Conservation (phyloP, 2,113 vertebrate genomes). For the Entelurus aequoreus region DNA sequence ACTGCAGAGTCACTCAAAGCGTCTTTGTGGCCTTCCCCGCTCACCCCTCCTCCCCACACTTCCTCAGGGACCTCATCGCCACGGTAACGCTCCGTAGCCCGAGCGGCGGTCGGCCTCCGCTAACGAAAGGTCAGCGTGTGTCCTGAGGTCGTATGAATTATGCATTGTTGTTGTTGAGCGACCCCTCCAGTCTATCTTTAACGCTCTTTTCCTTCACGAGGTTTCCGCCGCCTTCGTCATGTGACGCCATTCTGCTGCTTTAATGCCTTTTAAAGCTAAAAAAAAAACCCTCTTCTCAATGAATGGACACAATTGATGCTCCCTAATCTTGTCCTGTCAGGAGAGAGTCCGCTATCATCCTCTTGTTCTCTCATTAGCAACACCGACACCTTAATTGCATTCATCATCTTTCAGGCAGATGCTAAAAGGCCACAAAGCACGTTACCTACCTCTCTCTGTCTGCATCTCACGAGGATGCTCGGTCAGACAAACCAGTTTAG, state of each 20-base stretch:
- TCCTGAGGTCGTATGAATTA: conserved; percentile 64
- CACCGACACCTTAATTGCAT: too few relatives aligned
- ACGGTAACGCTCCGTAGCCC: conserved; percentile 38
- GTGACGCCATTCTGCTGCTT: conserved; percentile 3
- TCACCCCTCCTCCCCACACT: conserved; percentile 18
- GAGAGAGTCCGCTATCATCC: too few relatives aligned
- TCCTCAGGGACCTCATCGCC: conserved; percentile 34
- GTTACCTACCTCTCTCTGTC: too few relatives aligned
- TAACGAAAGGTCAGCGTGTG: conserved; percentile 31
- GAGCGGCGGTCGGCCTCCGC: conserved; percentile 7
- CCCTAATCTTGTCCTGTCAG: too few relatives aligned
- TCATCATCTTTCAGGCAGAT: too few relatives aligned
- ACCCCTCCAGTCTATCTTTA: conserved; percentile 30
- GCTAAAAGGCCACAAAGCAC: too few relatives aligned
- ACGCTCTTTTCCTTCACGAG: conserved; percentile 27
- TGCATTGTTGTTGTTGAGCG: conserved; percentile 49
- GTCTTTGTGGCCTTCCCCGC: conserved; percentile 54
- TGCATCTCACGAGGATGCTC: too few relatives aligned
- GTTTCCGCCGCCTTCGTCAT: conserved; percentile 17
- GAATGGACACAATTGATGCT: background rate
- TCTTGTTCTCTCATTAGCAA: too few relatives aligned
- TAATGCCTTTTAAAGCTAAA: background rate
- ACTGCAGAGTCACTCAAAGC: conserved; percentile 38
- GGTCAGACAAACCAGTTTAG: too few relatives aligned
- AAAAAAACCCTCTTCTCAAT: too few relatives aligned